phyloP scores from a whole-genome alignment of 2,797 vertebrate species.

The Eulemur coronatus region DNA sequence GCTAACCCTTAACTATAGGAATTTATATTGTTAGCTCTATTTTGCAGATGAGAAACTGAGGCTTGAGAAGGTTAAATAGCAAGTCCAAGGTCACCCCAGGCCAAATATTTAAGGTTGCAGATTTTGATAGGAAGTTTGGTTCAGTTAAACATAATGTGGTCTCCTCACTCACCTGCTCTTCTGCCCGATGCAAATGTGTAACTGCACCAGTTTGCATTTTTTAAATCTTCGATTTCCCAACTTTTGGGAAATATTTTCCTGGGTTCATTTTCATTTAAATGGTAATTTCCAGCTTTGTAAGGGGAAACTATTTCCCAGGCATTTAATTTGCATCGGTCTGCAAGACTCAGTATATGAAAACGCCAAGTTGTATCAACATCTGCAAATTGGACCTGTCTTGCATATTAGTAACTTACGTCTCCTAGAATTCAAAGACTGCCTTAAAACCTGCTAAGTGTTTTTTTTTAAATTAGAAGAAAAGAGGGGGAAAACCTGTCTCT shows the following conservation, averaged over 20 bases:
- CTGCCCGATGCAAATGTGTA: background rate
- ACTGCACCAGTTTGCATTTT: conserved; percentile 31
- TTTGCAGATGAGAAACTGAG: background rate
- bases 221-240: conserved; percentile 53
- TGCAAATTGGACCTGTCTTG: conserved; percentile 78
- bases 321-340: conserved; percentile 4
- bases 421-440: conserved; percentile 80
- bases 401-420: conserved; percentile 80
- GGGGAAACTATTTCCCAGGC: conserved; percentile 19
- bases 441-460: conserved; percentile 48
- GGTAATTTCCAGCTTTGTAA: conserved; percentile 43
- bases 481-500: conserved; percentile 53
- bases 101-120: background rate
- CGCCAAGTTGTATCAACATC: conserved; percentile 58
- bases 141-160: background rate
- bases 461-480: conserved; percentile 40
- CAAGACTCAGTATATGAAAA: conserved; percentile 29
- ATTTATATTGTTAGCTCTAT: background rate
- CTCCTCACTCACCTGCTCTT: background rate
- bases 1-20: background rate
- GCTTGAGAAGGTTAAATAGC: background rate
- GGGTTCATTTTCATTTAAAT: conserved; percentile 51
- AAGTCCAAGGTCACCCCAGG: background rate
- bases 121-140: background rate
- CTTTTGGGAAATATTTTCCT: conserved; percentile 58